phyloP scores from a whole-genome alignment of 2,113 vertebrate species.

The Salvelinus fontinalis region DNA sequence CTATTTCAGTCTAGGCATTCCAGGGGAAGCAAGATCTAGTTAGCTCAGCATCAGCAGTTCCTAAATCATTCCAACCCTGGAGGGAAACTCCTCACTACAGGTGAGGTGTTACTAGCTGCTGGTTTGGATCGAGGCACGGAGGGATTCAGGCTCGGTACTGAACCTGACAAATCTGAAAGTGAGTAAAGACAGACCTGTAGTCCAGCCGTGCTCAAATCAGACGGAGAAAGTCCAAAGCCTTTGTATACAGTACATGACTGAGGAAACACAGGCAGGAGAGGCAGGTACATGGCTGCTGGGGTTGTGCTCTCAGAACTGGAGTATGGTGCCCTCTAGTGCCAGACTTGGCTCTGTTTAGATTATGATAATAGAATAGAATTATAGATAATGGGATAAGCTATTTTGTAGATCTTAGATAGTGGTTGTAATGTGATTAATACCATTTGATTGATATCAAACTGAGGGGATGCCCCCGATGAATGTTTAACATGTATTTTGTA shows the following conservation, averaged over 20 bases:
- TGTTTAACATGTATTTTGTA: not conserved
- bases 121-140: not conserved
- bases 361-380: conserved; percentile 40
- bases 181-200: not conserved
- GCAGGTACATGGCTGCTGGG: not conserved
- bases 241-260: not conserved
- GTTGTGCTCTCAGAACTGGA: conserved; percentile 15
- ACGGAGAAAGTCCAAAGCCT: not conserved
- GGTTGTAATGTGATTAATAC: conserved; percentile 38
- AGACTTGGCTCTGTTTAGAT: conserved; percentile 1
- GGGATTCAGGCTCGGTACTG: not conserved
- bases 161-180: too few species aligned
- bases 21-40: too few species aligned
- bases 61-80: not conserved
- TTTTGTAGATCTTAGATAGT: conserved; percentile 42
- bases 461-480: not conserved
- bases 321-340: conserved; percentile 70
- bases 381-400: conserved; percentile 53
- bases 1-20: too few species aligned
- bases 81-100: not conserved
- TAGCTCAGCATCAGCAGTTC: not conserved
- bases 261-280: not conserved
- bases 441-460: conserved; percentile 26
- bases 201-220: not conserved
- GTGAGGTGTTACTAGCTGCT: not conserved